Evolutionary conservation across 2,888 invertebrate species (phyloP).

Genomic region (Morpho deidamia): DNA sequence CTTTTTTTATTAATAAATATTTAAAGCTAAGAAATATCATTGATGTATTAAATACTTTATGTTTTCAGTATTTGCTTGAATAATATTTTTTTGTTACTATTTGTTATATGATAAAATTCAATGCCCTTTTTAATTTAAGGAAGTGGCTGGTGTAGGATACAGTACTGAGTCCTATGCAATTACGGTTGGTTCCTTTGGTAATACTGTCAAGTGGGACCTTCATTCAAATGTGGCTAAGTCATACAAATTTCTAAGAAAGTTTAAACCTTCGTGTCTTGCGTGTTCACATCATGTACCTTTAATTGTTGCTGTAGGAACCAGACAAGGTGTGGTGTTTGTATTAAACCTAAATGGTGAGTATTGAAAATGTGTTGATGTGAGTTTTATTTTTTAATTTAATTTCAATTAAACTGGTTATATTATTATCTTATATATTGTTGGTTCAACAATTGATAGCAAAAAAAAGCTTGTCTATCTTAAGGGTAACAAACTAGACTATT

Average conservation of each 20-base stretch:
- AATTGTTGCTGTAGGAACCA: slow-evolving; percentile 63
- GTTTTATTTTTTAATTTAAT: slow-evolving; percentile 5
- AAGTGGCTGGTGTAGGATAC: slow-evolving; percentile 62
- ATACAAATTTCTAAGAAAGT: slow-evolving; percentile 44
- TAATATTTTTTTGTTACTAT: background rate
- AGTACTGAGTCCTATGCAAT: slow-evolving; percentile 63
- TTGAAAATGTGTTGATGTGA: background rate
- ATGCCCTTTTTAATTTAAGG: slow-evolving; percentile 38
- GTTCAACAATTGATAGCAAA: too few species aligned
- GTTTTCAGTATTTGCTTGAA: too few species aligned
- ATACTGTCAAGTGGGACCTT: slow-evolving; percentile 73
- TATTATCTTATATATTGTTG: too few species aligned
- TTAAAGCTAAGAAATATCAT: too few species aligned
- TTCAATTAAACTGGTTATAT: background rate
- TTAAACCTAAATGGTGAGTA: slow-evolving; percentile 55
- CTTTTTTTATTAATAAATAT: too few species aligned
- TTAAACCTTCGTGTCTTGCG: slow-evolving; percentile 53
- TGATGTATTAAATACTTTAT: too few species aligned
- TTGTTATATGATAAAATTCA: background rate
- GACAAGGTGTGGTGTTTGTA: slow-evolving; percentile 64
- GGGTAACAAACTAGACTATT: too few species aligned
- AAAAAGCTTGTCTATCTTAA: too few species aligned
- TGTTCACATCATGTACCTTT: slow-evolving; percentile 53
- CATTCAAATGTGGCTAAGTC: slow-evolving; percentile 62
- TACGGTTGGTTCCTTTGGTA: slow-evolving; percentile 66